Percentiles rank a stretch among this genome's conserved stretches.
Evolutionary conservation across 2,888 invertebrate genomes (phyloP).

Genomic region (Plemyria rubiginata): DNA sequence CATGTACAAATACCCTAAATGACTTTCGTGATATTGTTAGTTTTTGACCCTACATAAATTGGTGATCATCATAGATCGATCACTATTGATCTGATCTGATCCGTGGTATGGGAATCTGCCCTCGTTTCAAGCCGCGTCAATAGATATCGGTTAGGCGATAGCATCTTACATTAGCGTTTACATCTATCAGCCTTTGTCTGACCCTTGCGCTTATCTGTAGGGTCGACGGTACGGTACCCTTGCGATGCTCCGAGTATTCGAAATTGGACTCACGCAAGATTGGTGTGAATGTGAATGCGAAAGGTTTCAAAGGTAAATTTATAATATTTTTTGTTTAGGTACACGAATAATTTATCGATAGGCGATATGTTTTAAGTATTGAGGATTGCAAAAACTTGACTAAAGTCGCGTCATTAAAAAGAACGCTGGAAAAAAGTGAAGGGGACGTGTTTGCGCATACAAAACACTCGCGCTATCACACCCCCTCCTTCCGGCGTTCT

Average conservation of each 20-base stretch:
- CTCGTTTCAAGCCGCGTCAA: constrained; percentile 21
- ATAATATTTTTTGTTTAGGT: no score
- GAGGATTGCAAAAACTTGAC: no score
- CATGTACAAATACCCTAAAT: no score
- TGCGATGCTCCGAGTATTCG: constrained; percentile 9
- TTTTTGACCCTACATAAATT: neutral
- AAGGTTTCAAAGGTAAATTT: neutral
- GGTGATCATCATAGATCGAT: constrained; percentile 11
- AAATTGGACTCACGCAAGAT: constrained; percentile 2
- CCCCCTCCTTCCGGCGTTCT: no score
- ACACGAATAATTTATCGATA: no score
- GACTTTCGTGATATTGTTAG: no score
- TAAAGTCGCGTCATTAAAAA: no score
- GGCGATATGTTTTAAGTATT: no score
- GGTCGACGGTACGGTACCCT: constrained; percentile 14
- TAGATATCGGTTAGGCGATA: constrained; percentile 34
- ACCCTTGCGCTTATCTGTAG: constrained; percentile 49
- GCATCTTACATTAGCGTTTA: constrained; percentile 46
- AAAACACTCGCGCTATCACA: no score
- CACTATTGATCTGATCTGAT: constrained; percentile 8
- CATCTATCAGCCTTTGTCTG: constrained; percentile 56
- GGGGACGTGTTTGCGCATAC: no score
- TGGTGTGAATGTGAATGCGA: neutral
- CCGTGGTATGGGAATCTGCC: constrained; percentile 16
- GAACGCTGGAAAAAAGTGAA: no score